Percentiles rank a stretch among this genome's conserved stretches.
Conservation (phyloP, 2,888 invertebrate genomes). For the Drosophila colorata region DNA sequence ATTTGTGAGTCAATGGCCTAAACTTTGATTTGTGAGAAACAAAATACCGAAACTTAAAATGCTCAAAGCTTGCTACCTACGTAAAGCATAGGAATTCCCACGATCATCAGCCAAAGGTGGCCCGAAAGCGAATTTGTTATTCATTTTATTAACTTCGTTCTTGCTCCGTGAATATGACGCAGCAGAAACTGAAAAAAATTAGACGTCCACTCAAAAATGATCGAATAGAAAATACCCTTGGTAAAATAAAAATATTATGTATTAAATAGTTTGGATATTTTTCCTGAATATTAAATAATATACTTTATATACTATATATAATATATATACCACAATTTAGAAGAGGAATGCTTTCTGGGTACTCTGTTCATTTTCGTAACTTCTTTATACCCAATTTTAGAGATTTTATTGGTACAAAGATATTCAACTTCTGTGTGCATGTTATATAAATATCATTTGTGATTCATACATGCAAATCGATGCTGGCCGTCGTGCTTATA, state of each 20-base stretch:
- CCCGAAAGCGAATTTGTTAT: slow-evolving; percentile 6
- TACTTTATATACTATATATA: too few species aligned
- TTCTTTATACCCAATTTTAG: neutral
- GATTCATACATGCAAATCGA: slow-evolving; percentile 8
- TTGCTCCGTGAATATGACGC: slow-evolving; percentile 22
- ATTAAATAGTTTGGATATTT: neutral
- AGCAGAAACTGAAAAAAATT: slow-evolving; percentile 6
- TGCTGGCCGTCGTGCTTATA: too few species aligned
- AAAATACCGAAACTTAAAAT: neutral
- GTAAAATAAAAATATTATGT: neutral
- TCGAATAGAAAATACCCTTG: slow-evolving; percentile 15
- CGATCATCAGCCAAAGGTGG: slow-evolving; percentile 25
- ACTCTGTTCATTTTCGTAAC: too few species aligned
- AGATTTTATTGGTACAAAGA: neutral
- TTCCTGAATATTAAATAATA: too few species aligned
- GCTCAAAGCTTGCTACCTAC: neutral
- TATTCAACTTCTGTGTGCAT: neutral
- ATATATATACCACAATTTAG: too few species aligned
- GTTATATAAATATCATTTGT: slow-evolving; percentile 1
- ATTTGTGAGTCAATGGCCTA: neutral
- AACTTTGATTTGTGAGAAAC: neutral
- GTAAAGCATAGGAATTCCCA: slow-evolving; percentile 20
- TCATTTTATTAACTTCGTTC: neutral
- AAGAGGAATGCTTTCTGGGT: too few species aligned
- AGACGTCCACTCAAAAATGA: neutral